These are phyloP conservation scores for Peromyscus attwateri DNA, from an alignment of 2,797 vertebrate species.

Conservation along the genomic window DNA sequence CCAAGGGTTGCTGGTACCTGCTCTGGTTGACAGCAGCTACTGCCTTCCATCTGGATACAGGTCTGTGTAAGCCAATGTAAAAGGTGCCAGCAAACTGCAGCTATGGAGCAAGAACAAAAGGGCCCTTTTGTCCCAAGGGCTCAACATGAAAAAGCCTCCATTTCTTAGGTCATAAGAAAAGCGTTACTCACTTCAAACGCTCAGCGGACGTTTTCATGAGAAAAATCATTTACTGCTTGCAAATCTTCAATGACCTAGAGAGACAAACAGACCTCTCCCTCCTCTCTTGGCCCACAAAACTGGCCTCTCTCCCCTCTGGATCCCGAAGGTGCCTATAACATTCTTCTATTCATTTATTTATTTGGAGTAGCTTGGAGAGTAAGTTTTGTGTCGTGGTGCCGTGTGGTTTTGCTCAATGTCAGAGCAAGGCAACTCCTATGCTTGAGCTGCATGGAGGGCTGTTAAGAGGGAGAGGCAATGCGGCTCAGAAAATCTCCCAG, in stretches of 20 bases:
- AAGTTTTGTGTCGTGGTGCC: conserved; percentile 38
- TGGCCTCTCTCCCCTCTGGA: conserved; percentile 3
- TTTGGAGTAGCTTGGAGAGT: conserved; percentile 48
- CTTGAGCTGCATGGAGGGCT: not conserved
- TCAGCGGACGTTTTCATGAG: conserved; percentile 80
- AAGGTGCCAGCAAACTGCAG: conserved; percentile 66
- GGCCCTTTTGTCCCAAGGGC: conserved; percentile 43
- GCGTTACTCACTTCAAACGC: conserved; percentile 70
- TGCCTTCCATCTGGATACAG: conserved; percentile 59
- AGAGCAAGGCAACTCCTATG: conserved; percentile 59
- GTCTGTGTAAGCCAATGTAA: not conserved
- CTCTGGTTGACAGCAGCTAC: not conserved
- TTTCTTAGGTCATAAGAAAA: conserved; percentile 66
- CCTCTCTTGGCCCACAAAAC: not conserved
- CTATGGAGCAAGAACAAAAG: conserved; percentile 72
- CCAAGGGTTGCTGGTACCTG: not conserved
- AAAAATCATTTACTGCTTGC: conserved; percentile 73
- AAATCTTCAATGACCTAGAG: conserved; percentile 68
- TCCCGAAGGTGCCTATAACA: not conserved
- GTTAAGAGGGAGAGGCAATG: not conserved
- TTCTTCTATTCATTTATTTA: conserved; percentile 63
- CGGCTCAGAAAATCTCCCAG: not conserved
- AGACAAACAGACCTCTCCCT: not conserved
- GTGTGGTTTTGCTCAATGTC: conserved; percentile 69
- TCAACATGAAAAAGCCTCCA: conserved; percentile 65